A percentile compares a stretch with the other conserved stretches of the same genome.
phyloP scores from a whole-genome alignment of 2,888 invertebrate species.

The Pegoplata infirma region DNA sequence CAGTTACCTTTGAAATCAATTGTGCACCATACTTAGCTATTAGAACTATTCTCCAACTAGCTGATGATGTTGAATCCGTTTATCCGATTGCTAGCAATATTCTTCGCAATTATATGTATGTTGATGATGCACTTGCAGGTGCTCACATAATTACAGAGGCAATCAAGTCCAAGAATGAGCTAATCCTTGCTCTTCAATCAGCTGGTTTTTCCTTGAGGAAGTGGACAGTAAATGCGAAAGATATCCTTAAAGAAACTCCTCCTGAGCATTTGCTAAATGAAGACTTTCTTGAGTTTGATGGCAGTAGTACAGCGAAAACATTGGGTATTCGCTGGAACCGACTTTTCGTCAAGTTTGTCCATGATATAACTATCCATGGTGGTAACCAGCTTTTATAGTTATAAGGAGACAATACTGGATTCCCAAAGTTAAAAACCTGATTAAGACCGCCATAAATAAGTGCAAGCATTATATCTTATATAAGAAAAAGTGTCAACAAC shows the following conservation, averaged over 20 bases:
- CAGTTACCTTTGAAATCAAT: too few relatives aligned
- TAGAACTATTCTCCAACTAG: constrained; percentile 47
- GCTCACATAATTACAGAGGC: constrained; percentile 33
- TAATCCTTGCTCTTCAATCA: constrained; percentile 4
- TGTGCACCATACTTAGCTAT: constrained; percentile 57
- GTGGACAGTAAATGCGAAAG: constrained; percentile 16
- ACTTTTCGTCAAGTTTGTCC: too few relatives aligned
- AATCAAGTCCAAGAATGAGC: not conserved
- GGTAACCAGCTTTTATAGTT: too few relatives aligned
- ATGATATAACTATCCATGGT: too few relatives aligned
- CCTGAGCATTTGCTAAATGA: constrained; percentile 12
- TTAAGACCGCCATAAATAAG: too few relatives aligned
- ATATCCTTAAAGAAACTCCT: not conserved
- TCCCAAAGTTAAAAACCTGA: too few relatives aligned
- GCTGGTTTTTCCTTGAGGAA: not conserved
- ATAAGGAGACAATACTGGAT: too few relatives aligned
- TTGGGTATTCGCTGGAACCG: constrained; percentile 50
- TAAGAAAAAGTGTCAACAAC: too few relatives aligned
- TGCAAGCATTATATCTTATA: too few relatives aligned
- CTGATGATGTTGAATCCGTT: constrained; percentile 22
- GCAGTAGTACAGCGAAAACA: constrained; percentile 17
- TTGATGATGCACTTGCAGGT: constrained; percentile 56
- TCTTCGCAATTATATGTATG: too few relatives aligned
- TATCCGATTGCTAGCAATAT: constrained; percentile 50
- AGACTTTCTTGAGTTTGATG: constrained; percentile 20